Evolutionary conservation across 2,113 vertebrate species (phyloP), one percentile per base, ranked within the genome.

Genomic region (Lophura nycthemera): DNA sequence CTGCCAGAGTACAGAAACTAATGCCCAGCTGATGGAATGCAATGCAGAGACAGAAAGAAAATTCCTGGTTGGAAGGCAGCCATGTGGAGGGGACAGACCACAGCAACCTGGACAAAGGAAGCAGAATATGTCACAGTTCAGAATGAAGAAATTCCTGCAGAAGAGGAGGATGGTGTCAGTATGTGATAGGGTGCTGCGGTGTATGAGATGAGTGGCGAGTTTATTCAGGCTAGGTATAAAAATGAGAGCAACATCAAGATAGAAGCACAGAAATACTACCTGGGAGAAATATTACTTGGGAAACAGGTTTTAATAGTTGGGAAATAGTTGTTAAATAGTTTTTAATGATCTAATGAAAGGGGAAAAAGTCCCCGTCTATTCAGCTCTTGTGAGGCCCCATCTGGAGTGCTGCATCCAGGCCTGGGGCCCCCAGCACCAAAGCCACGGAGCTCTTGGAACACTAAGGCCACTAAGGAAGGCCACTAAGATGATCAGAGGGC

Each of bases 141-240:
- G 42, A 71, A 82, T 36, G 1, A 43, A 85, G 84, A 82, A 0
- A 17, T 69, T 54, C 11, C 0, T 0, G 24, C 18, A 9, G 20
- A 89, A 67, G 34, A 59, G 40, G 13, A 84, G 8, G 48, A 36
- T 34, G 2, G 5, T 63, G 36, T 83, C 32, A 38, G 16, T 21
- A 15, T 14, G 8, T 4, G 32, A 29, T 7, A n/a, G 10, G 75
- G 12, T 22, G 13, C 11, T 63, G 0, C 4, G 13, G 6, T 59
- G 21, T 24, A 25, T 63, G 48, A 54, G 30, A 25, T 13, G 7
- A 30, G 18, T 45, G 27, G n/a, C 2, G 2, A 87, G 6, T 65
- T 64, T 76, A 38, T 5, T 65, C 19, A 30, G 4, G 13, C 15
- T 59, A 34, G 19, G 16, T 19, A 42, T 29, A 43, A 42, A 83